phyloP scores from a whole-genome alignment of 1,140 invertebrate genomes.

The Sitodiplosis mosellana region DNA sequence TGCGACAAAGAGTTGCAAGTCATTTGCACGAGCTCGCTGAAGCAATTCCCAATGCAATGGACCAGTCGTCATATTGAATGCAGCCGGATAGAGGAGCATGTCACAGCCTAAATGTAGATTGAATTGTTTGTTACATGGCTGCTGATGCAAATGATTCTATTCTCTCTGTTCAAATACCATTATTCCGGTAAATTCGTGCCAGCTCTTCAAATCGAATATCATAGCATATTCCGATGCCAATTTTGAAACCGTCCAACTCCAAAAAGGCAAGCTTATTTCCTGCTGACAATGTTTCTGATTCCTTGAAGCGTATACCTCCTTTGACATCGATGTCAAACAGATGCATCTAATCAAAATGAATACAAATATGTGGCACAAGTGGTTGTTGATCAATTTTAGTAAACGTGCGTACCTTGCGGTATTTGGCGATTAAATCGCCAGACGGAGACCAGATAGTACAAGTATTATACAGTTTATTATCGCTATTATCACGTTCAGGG shows the following conservation, averaged over 20 bases:
- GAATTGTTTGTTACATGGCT: background rate
- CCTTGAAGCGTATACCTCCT: conserved; percentile 77
- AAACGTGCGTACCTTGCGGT: conserved; percentile 39
- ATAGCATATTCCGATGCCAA: conserved; percentile 87
- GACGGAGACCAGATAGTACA: conserved; percentile 70
- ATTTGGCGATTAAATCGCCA: conserved; percentile 52
- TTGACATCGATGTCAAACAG: conserved; percentile 91
- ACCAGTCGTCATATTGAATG: conserved; percentile 95
- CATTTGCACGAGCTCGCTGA: conserved; percentile 56
- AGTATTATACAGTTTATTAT: conserved; percentile 57
- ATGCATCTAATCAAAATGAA: conserved; percentile 37
- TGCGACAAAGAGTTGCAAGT: conserved; percentile 69
- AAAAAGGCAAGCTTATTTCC: conserved; percentile 49
- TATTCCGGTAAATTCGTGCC: conserved; percentile 59
- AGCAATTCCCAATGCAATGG: conserved; percentile 83
- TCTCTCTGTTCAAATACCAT: conserved; percentile 9
- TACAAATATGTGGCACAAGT: no score
- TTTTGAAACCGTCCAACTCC: conserved; percentile 50
- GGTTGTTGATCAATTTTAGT: no score
- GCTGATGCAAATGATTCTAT: background rate
- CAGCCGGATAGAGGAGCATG: conserved; percentile 71
- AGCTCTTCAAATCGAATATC: conserved; percentile 83
- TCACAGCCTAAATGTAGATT: conserved; percentile 44
- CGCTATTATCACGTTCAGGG: conserved; percentile 48
- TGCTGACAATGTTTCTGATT: conserved; percentile 61